Percentiles rank a stretch among this genome's conserved stretches.
phyloP scores from a whole-genome alignment of 2,888 invertebrate genomes.

The Pheosia gnoma region DNA sequence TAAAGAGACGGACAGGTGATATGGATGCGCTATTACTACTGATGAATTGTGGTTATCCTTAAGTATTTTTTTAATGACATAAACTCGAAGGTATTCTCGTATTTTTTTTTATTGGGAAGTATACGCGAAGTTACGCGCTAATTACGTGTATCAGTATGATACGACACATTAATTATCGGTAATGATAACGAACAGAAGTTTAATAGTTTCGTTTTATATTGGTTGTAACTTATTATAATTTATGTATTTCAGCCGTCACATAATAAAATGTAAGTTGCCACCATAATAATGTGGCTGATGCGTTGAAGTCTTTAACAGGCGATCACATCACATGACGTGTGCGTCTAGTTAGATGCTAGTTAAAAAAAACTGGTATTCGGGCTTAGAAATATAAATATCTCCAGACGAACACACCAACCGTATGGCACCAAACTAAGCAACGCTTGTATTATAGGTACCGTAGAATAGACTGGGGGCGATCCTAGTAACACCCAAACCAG shows the following conservation, averaged over 20 bases:
- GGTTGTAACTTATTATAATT: neutral
- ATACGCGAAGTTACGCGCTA: conserved; percentile 6
- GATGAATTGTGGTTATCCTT: conserved; percentile 9
- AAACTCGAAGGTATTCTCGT: conserved; percentile 1
- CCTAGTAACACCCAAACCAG: no score
- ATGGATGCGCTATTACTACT: conserved; percentile 13
- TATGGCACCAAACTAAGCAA: no score
- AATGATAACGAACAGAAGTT: neutral
- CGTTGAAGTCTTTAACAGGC: conserved; percentile 54
- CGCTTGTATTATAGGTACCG: no score
- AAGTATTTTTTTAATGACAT: conserved; percentile 10
- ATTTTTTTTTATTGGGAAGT: conserved; percentile 12
- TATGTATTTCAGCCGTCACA: neutral
- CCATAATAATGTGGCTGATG: conserved; percentile 7
- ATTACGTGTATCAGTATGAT: conserved; percentile 13
- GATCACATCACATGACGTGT: conserved; percentile 7
- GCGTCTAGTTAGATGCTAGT: no score
- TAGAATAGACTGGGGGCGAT: no score
- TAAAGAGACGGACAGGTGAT: conserved; percentile 37
- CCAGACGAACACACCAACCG: no score
- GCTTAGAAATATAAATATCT: no score
- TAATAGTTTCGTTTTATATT: neutral
- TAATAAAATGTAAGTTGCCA: neutral
- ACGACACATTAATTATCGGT: neutral
- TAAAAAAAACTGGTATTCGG: no score